These are phyloP conservation scores for Sebastes reedi DNA, from an alignment of 2,797 vertebrate genomes.

Conservation along the genomic window DNA sequence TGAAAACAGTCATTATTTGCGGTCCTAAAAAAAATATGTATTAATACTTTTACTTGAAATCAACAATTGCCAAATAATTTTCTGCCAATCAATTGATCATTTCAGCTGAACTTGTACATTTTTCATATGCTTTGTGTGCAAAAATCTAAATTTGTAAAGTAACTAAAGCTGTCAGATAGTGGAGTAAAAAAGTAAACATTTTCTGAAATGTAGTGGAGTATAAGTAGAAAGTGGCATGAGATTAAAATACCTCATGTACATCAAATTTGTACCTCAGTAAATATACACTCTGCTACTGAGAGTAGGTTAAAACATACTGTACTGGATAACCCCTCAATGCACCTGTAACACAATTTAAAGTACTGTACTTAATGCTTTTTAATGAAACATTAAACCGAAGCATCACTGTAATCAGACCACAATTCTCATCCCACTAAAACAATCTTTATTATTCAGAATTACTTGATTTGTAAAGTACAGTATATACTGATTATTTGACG, in stretches of 20 bases:
- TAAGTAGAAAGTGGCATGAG: neutral
- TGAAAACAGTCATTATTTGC: neutral
- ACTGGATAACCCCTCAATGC: neutral
- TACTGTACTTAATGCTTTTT: neutral
- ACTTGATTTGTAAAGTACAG: neutral
- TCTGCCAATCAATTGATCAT: neutral
- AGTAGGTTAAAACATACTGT: too few species aligned
- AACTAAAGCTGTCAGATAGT: neutral
- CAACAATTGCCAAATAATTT: neutral
- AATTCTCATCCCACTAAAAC: neutral
- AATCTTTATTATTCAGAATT: slow-evolving; percentile 3
- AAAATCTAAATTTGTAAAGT: neutral
- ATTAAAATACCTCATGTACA: neutral
- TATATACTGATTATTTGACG: neutral
- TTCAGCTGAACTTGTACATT: neutral
- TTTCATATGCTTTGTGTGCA: neutral
- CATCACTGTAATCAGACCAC: neutral
- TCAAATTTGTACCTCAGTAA: too few species aligned
- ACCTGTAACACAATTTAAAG: neutral
- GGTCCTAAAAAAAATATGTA: neutral
- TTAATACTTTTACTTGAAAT: neutral
- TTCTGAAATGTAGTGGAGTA: neutral
- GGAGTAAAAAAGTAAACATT: neutral
- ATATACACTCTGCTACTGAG: too few species aligned
- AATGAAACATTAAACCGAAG: neutral